A percentile compares a stretch with the other conserved stretches of the same genome.
These are phyloP conservation scores for Oscheius sp. DNA, from an alignment of 2,888 invertebrate species.

Conservation along the genomic window DNA sequence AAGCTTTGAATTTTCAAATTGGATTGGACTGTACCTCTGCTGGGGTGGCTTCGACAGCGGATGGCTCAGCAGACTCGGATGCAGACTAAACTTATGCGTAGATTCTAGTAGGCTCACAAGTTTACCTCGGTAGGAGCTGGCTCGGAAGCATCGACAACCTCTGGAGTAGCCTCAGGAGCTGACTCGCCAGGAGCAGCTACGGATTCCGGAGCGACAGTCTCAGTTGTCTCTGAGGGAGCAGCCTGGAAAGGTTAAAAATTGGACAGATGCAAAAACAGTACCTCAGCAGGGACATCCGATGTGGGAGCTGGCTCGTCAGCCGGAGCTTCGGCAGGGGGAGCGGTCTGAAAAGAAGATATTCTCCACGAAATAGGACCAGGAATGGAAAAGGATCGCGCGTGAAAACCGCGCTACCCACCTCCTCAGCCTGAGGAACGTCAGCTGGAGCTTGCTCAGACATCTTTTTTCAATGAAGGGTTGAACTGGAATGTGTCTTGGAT, in stretches of 20 bases:
- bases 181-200: not conserved
- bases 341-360: not conserved
- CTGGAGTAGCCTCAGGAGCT: constrained; percentile 1
- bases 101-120: not conserved
- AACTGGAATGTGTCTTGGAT: constrained; percentile 29
- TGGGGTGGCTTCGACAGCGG: not conserved
- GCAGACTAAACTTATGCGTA: constrained; percentile 9
- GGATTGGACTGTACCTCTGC: not conserved
- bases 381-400: constrained; percentile 7
- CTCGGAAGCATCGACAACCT: constrained; percentile 18
- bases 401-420: not conserved
- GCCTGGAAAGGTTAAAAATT: not conserved
- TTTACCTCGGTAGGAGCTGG: constrained; percentile 16
- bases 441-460: constrained; percentile 31
- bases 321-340: constrained; percentile 5
- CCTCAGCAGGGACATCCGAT: constrained; percentile 14
- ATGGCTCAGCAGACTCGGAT: constrained; percentile 15
- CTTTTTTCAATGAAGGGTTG: not conserved
- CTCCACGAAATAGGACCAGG: not conserved
- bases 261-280: too few species aligned
- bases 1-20: not conserved
- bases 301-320: not conserved
- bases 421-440: constrained; percentile 24
- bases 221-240: constrained; percentile 26
- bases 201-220: constrained; percentile 22